phyloP scores from a whole-genome alignment of 2,888 invertebrate species.

The Galeruca laticollis region DNA sequence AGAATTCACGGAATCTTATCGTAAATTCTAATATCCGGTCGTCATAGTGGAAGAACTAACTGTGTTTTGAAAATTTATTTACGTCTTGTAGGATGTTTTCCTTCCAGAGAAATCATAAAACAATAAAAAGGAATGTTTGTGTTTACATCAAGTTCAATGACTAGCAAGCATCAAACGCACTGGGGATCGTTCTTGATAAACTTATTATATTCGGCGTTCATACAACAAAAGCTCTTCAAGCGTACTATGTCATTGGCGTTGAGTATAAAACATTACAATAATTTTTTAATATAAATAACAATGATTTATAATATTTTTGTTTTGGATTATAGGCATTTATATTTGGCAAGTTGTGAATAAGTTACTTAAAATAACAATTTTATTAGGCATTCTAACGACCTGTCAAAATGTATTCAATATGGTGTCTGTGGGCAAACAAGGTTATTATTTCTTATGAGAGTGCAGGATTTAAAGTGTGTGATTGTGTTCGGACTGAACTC shows the following conservation, averaged over 20 bases:
- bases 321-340: no score
- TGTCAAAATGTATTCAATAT: no score
- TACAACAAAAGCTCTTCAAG: neutral
- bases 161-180: neutral
- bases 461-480: no score
- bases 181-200: neutral
- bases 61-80: neutral
- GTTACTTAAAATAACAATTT: no score
- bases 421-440: no score
- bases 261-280: neutral
- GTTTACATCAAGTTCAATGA: constrained; percentile 14
- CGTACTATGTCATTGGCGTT: neutral
- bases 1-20: no score
- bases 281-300: no score
- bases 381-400: no score
- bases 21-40: constrained; percentile 6
- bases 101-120: constrained; percentile 2
- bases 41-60: neutral
- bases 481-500: no score
- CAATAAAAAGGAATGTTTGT: constrained; percentile 14
- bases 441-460: no score
- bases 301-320: no score
- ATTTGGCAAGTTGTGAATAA: no score
- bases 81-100: constrained; percentile 1
- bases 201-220: neutral